A percentile compares a stretch with the other conserved stretches of the same genome.
Conservation (phyloP, 2,888 invertebrate species). For the Mycalesis mineus region DNA sequence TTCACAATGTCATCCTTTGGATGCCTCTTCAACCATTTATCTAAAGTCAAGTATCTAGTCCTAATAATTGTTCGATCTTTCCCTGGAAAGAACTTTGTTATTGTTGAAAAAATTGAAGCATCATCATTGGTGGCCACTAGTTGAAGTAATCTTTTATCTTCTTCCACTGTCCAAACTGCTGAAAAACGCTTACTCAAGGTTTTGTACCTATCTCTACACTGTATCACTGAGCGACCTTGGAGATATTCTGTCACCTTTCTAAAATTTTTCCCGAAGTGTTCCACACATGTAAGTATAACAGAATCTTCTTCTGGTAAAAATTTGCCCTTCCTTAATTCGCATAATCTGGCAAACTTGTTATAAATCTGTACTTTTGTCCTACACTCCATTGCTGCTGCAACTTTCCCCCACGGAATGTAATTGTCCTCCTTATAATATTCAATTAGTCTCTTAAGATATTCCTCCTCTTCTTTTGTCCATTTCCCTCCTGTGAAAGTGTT, state of each 20-base stretch:
- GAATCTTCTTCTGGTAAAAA: slow-evolving; percentile 84
- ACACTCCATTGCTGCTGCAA: slow-evolving; percentile 80
- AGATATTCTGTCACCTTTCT: slow-evolving; percentile 77
- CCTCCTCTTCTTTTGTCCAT: slow-evolving; percentile 85
- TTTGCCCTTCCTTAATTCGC: slow-evolving; percentile 75
- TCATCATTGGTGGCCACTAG: slow-evolving; percentile 71
- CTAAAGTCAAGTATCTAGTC: slow-evolving; percentile 77
- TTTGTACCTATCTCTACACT: slow-evolving; percentile 79
- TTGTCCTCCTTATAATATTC: slow-evolving; percentile 80
- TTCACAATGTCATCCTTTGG: slow-evolving; percentile 54
- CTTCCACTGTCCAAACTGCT: slow-evolving; percentile 78
- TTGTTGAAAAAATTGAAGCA: slow-evolving; percentile 51
- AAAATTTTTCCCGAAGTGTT: slow-evolving; percentile 80
- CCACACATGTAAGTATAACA: slow-evolving; percentile 78
- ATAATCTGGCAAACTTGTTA: slow-evolving; percentile 67
- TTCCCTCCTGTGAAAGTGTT: slow-evolving; percentile 50
- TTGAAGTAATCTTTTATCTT: slow-evolving; percentile 79
- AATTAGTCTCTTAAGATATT: slow-evolving; percentile 79
- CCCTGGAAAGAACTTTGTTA: slow-evolving; percentile 72
- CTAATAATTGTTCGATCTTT: slow-evolving; percentile 79
- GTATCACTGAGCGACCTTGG: slow-evolving; percentile 79
- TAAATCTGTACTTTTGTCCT: slow-evolving; percentile 83
- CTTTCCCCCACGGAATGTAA: slow-evolving; percentile 85
- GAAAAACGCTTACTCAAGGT: slow-evolving; percentile 66
- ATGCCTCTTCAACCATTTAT: slow-evolving; percentile 68